Evolutionary conservation across 2,113 vertebrate genomes (phyloP).

Genomic region (Tyto alba): DNA sequence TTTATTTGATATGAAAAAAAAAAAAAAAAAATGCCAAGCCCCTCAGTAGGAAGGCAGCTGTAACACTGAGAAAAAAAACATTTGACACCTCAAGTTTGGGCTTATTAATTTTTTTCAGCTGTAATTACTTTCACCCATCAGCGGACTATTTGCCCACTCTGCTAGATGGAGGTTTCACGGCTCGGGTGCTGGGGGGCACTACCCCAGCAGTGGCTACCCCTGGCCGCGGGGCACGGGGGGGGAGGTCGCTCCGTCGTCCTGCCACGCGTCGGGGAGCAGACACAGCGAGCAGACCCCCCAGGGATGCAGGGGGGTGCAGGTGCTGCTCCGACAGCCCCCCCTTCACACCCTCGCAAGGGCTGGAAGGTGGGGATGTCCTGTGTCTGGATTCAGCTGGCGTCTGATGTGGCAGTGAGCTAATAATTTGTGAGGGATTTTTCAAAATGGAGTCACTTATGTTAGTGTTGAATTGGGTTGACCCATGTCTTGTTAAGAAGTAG

Average conservation of each 20-base stretch:
- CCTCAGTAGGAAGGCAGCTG: background rate
- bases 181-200: background rate
- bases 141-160: background rate
- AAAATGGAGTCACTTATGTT: background rate
- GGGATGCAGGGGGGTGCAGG: background rate
- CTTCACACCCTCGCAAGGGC: rapidly evolving
- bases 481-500: background rate
- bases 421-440: background rate
- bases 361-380: background rate
- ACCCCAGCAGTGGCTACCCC: no score
- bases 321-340: background rate
- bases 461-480: background rate
- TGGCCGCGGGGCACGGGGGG: rapidly evolving
- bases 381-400: background rate
- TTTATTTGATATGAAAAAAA: background rate
- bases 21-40: background rate
- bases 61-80: background rate
- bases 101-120: background rate
- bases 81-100: background rate
- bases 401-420: background rate
- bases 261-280: background rate
- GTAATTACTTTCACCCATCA: background rate
- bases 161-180: background rate
- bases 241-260: background rate
- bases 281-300: background rate